Evolutionary conservation across 2,113 vertebrate species (phyloP), one percentile per base, ranked within the genome.

Genomic region (Oryzias melastigma): DNA sequence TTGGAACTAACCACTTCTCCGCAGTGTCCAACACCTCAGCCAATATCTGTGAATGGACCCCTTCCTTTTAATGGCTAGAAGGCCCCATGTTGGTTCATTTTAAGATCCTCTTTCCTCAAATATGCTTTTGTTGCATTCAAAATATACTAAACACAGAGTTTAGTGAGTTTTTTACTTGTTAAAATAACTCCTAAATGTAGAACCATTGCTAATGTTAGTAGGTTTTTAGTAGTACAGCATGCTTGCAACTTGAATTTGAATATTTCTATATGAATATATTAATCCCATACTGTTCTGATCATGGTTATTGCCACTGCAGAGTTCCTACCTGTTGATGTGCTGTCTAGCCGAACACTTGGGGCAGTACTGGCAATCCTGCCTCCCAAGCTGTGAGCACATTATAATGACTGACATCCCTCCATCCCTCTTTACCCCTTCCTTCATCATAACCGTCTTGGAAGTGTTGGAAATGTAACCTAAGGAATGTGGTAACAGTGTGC

Each of bases 1-100:
- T 88, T 90, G 91, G 84, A 90, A 81, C 80, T 90, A 87, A 91
- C 85, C 70, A 75, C 85, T 81, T 91, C 80, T 91, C 86, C 82
- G 48, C 89, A 90, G 90, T 89, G 75, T 83, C 74, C 71, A 82
- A 78, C 75, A 85, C 75, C 75, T 83, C 77, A 68, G 71, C 78
- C 73, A 82, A 74, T 68, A 75, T 72, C 81, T 8, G 71, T 81
- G 76, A 89, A 82, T 77, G 82, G 83, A 89, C 64, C 75, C 74
- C 73, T 71, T 77, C 74, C 73, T 71, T 47, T 84, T 71, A 73
- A 57, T 81, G 78, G 72, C 73, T 65, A 77, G 62, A 77, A 45
- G 78, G 73, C 73, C 62, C 51, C 62, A 70, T 74, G 57, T 72
- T 68, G 54, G 56, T 64, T 77, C 63, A 57, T 42, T 57, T 49